Evolutionary conservation across 2,888 invertebrate genomes (phyloP).

Genomic region (Scaptomyza tumidula): DNA sequence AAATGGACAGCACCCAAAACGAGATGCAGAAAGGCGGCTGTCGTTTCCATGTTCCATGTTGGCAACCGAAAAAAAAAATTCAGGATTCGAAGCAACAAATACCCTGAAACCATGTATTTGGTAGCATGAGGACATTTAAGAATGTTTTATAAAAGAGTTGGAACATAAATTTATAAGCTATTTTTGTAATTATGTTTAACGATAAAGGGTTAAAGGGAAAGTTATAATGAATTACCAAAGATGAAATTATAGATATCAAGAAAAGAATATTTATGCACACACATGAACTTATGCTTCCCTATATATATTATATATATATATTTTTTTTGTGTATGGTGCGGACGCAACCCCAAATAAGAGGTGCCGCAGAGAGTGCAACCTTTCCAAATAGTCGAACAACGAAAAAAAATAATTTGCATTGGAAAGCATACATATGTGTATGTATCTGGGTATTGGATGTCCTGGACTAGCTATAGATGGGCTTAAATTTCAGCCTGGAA

Average conservation of each 20-base stretch:
- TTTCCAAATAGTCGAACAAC: slow-evolving; percentile 27
- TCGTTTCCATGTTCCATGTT: slow-evolving; percentile 34
- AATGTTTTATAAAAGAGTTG: too few relatives aligned
- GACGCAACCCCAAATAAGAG: not conserved
- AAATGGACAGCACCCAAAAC: slow-evolving; percentile 30
- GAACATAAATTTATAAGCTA: too few relatives aligned
- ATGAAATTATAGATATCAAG: too few relatives aligned
- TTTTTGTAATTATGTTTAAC: too few relatives aligned
- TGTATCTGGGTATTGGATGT: not conserved
- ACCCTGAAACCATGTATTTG: too few relatives aligned
- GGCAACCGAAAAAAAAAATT: slow-evolving; percentile 6
- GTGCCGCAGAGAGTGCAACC: slow-evolving; percentile 38
- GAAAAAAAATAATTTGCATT: slow-evolving; percentile 51
- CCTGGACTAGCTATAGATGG: slow-evolving; percentile 8
- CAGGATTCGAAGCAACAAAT: too few relatives aligned
- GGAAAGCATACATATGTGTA: slow-evolving; percentile 11
- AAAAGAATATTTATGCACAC: too few relatives aligned
- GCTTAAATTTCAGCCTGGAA: slow-evolving; percentile 33
- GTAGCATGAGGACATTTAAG: too few relatives aligned
- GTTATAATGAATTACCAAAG: too few relatives aligned
- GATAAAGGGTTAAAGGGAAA: too few relatives aligned
- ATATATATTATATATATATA: not conserved
- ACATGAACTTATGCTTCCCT: too few relatives aligned
- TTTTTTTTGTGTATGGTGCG: slow-evolving; percentile 2
- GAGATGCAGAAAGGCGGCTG: slow-evolving; percentile 34